Base-by-base conservation (phyloP, 1,140 invertebrate species). In the Hypsibius dujardini region DNA sequence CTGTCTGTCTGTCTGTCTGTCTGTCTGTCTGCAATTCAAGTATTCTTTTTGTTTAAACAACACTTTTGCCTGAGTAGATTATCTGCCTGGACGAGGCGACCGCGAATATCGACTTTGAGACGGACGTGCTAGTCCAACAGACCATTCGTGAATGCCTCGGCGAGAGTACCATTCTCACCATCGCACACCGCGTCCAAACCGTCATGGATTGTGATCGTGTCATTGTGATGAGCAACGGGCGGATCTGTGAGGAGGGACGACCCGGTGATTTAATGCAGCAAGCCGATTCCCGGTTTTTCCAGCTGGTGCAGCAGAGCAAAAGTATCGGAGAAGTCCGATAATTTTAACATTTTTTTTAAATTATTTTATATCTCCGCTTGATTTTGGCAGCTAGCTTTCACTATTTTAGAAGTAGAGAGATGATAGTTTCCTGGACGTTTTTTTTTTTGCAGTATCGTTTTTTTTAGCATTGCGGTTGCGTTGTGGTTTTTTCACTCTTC, bases 31-130 rank as follows among this genome's bases (percentile, higher is more conserved):
- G 28, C 28, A 28, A 28, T 28, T 28, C 28, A 28, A 28, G 28
- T 28, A 28, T 28, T 28, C 28, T 28, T 0, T 28, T 28, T 46
- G 47, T 50, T 70, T 15, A 59, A 70, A 45, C 45, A 1, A 46
- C 75, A 50, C 70, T 74, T 78, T 50, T 70, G 42, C 3, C 47
- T 59, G 74, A 79, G 46, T 79, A 94, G 86, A 87, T 97, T 72
- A 79, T 98, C 3, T 88, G 92, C 75, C 87, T 97, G 70, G 94
- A 97, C 79, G 94, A 98, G 82, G 94, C 91, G 1, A 97, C 94
- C 1, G 91, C 94, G 0, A 92, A 91, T 78, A 84, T 96, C 60
- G 94, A 97, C 81, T 82, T 85, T 71, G 87, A 91, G 73, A 94
- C 90, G 1, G 92, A 96, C 78, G 83, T 86, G 71, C 81, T 86